phyloP scores from a whole-genome alignment of 2,113 vertebrate species.

The Himantopus leucocephalus region DNA sequence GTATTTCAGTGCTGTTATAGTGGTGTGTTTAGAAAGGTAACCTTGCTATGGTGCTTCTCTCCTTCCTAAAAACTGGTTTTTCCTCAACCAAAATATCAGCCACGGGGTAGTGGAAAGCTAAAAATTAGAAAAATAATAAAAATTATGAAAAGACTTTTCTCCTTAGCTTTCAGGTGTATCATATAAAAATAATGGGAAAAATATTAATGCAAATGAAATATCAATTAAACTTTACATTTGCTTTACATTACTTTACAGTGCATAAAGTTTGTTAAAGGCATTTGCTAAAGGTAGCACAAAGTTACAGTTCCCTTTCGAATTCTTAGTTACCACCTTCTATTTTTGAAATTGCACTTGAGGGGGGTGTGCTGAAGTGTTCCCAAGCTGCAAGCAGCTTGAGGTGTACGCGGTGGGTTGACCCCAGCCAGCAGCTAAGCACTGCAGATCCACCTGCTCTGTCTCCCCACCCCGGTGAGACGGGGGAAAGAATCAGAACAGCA shows the following conservation, averaged over 20 bases:
- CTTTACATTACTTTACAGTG: too few relatives aligned
- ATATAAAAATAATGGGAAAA: neutral
- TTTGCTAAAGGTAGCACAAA: neutral
- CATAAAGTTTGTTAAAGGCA: neutral
- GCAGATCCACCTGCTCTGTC: neutral
- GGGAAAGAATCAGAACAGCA: neutral
- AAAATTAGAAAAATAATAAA: neutral
- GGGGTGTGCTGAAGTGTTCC: neutral
- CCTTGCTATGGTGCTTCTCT: neutral
- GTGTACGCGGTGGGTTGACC: neutral
- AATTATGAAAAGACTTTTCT: neutral
- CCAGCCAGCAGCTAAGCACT: neutral
- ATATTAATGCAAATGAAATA: neutral
- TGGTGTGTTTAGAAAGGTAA: neutral
- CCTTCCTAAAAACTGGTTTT: neutral
- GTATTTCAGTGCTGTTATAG: neutral
- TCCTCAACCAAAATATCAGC: neutral
- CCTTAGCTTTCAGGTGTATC: neutral
- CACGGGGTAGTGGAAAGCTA: neutral
- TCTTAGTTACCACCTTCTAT: neutral
- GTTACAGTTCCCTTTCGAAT: neutral
- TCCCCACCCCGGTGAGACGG: accelerated
- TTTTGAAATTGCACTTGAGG: neutral
- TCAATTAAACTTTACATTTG: neutral
- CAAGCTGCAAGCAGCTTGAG: neutral